These are phyloP conservation scores for Micromys minutus DNA, from an alignment of 2,113 vertebrate species.

Conservation along the genomic window DNA sequence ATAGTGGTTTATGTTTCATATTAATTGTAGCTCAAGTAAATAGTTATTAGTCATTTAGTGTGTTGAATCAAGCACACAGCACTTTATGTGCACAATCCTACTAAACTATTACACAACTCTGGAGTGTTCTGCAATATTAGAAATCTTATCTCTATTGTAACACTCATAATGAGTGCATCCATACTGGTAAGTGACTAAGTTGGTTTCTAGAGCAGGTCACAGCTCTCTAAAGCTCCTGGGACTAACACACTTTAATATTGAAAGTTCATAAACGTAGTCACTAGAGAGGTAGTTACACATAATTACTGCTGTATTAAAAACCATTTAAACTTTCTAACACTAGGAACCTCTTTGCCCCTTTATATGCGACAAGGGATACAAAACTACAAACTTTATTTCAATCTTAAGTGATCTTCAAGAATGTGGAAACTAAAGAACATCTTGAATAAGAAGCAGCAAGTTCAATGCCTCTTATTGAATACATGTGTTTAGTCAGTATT, in stretches of 20 bases:
- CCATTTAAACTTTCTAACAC: conserved; percentile 53
- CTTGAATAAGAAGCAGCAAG: conserved; percentile 30
- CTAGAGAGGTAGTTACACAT: conserved; percentile 41
- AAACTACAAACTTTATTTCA: conserved; percentile 54
- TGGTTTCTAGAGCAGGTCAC: not conserved
- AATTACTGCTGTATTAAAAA: conserved; percentile 39
- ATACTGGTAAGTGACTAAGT: not conserved
- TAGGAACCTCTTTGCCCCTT: not conserved
- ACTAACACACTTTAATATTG: not conserved
- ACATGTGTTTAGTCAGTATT: not conserved
- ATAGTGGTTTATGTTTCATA: not conserved
- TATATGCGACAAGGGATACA: not conserved
- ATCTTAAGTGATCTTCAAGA: conserved; percentile 53
- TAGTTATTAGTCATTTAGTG: not conserved
- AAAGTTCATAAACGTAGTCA: conserved; percentile 21
- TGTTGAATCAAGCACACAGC: not conserved
- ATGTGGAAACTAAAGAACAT: conserved; percentile 53
- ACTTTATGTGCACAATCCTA: not conserved
- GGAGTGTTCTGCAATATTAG: not conserved
- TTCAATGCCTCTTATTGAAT: conserved; percentile 10
- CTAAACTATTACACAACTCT: not conserved
- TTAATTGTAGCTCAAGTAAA: conserved; percentile 27
- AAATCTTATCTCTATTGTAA: conserved; percentile 6
- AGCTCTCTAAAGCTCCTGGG: not conserved
- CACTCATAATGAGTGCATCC: not conserved